Evolutionary conservation across 2,888 invertebrate genomes (phyloP), one percentile per base, ranked within the genome.

Genomic region (Drosophila infuscata): DNA sequence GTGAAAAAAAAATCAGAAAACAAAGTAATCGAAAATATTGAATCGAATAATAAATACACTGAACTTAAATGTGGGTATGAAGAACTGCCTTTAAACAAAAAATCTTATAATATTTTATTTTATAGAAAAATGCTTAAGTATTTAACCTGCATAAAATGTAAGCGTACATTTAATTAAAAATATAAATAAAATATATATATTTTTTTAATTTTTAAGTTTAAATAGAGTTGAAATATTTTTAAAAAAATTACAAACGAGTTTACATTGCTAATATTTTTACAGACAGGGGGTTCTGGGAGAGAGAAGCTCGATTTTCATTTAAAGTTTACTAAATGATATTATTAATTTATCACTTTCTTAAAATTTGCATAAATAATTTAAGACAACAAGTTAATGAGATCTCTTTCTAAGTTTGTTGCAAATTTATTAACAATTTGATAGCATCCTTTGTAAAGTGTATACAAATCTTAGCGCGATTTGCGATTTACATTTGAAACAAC

Each of bases 401-500:
- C 36, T 12, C 3, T 15, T 36, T 43, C n/a, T 17, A 11, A 17
- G 6, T 49, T 25, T 8, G 38, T 58, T 25, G 25, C 57, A n/a
- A 5, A 9, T 49, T 60, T 1, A 35, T 12, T 0, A 5, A 32
- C 17, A 38, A 32, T 12, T 25, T 32, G 12, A 12, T 17, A 17
- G 12, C 33, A 3, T 35, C 12, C 8, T 1, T 1, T 2, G 9
- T 0, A 3, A 30, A 68, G 69, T 15, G 69, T 51, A 43, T 25
- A 8, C 48, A 85, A 80, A 74, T 88, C 86, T 86, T 83, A 72
- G 62, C 63, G 54, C 68, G 64, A 46, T 52, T 70, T 82, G 62
- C 65, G 80, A 87, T 86, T 89, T 89, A 79, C 85, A 89, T 86
- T 88, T 81, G 77, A 78, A 83, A 76, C 64, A 86, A 88, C 78